A percentile compares a stretch with the other conserved stretches of the same genome.
Evolutionary conservation across 1,140 invertebrate species (phyloP).

Genomic region (Trichoplusia ni): DNA sequence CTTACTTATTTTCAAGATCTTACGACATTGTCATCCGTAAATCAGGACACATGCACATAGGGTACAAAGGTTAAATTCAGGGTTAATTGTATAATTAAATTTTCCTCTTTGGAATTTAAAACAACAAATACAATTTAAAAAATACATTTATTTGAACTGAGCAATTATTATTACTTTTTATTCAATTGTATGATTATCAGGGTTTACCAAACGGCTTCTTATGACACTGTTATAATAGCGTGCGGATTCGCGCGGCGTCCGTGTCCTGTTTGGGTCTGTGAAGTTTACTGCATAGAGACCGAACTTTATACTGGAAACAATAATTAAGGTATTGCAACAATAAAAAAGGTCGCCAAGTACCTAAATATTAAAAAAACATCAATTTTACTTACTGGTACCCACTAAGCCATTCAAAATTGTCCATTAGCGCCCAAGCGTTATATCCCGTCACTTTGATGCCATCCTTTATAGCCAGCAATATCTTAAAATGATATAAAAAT

Average conservation of each 20-base stretch:
- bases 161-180: too few relatives aligned
- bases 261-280: conserved; percentile 80
- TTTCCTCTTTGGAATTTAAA: too few relatives aligned
- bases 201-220: neutral
- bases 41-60: too few relatives aligned
- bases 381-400: conserved; percentile 65
- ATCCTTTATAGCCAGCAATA: conserved; percentile 51
- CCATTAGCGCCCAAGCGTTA: conserved; percentile 84
- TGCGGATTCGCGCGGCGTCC: conserved; percentile 86
- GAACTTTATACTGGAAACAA: conserved; percentile 41
- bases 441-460: conserved; percentile 75
- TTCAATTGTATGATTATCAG: neutral
- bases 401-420: conserved; percentile 85
- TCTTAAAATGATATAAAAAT: conserved; percentile 22
- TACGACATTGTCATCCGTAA: too few relatives aligned
- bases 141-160: too few relatives aligned
- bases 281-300: conserved; percentile 89
- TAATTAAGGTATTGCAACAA: too few relatives aligned
- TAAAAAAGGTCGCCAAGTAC: too few relatives aligned
- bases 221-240: conserved; percentile 35
- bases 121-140: too few relatives aligned
- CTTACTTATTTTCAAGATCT: too few relatives aligned
- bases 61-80: too few relatives aligned
- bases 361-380: neutral
- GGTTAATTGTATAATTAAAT: too few relatives aligned